Evolutionary conservation across 2,113 vertebrate genomes (phyloP), one percentile per base, ranked within the genome.

Genomic region (Melanotaenia duboulayi): DNA sequence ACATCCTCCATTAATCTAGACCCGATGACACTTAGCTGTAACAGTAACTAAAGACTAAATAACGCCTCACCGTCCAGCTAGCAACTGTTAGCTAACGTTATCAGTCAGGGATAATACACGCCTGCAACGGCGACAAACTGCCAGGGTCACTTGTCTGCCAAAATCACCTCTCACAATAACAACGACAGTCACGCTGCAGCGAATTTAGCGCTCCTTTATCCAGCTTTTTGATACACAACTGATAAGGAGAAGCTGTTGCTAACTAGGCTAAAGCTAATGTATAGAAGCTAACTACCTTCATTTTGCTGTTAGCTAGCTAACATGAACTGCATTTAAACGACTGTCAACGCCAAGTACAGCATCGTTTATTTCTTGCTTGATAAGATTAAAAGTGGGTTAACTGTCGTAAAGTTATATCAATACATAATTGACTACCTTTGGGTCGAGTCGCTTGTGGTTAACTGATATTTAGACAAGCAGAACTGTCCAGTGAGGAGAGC

Each of bases 241-340:
- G 17, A 22, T 22, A 35, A n/a, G 56, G 22, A 59, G 57, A 59
- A 55, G 52, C 58, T 50, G 58, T 1, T 52, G 76, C 51, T 72
- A 59, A 67, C 80, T 56, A 55, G 22, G 84, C 71, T 86, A 83
- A 74, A 66, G 87, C 87, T 89, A 86, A 82, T 52, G 22, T 42
- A 66, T 8, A n/a, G 39, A 14, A 20, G 81, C 74, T 78, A 49
- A 75, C 62, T 70, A 62, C 52, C 56, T 9, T 49, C 13, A 23
- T 50, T 50, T 80, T 61, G 76, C 74, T 65, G 24, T 58, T 74
- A 83, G 82, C 82, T 61, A n/a, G 75, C 65, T 59, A 72, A 65
- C 65, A 25, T 73, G 16, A 46, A 46, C 8, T 51, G 44, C 50
- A 69, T 10, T 57, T 4, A 50, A 74, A 32, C 11, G 1, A 80